Conservation (phyloP, 2,888 invertebrate genomes). For the Pherbina coryleti region DNA sequence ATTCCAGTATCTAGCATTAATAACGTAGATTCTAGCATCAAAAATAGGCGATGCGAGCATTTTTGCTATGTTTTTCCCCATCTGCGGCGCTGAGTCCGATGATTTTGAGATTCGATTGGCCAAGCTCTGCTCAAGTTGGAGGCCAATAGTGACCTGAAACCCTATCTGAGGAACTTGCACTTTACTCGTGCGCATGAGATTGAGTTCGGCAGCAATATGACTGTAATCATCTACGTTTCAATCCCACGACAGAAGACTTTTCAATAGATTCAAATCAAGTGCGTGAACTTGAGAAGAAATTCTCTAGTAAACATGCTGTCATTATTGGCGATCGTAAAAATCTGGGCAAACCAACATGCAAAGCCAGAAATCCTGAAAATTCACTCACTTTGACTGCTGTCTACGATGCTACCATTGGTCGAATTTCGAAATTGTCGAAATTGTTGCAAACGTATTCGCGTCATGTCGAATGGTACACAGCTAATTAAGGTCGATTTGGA, state of each 20-base stretch:
- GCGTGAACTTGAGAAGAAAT: slow-evolving; percentile 98
- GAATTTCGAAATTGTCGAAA: slow-evolving; percentile 99
- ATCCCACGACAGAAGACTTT: slow-evolving; percentile 97
- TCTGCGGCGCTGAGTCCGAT: slow-evolving; percentile 92
- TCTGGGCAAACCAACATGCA: slow-evolving; percentile 96
- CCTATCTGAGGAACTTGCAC: slow-evolving; percentile 91
- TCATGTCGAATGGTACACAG: slow-evolving; percentile 95
- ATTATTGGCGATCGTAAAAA: slow-evolving; percentile 98
- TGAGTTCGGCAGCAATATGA: slow-evolving; percentile 85
- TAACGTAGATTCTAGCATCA: too few species aligned
- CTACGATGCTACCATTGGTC: slow-evolving; percentile 96
- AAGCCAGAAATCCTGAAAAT: slow-evolving; percentile 85
- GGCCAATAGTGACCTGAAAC: slow-evolving; percentile 96
- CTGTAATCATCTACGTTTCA: slow-evolving; percentile 98
- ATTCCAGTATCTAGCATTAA: too few species aligned
- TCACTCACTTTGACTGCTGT: slow-evolving; percentile 95
- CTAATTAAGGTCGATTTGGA: slow-evolving; percentile 98
- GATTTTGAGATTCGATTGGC: slow-evolving; percentile 91
- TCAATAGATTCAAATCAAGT: slow-evolving; percentile 98
- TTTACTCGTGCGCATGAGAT: slow-evolving; percentile 71
- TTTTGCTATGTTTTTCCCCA: too few species aligned
- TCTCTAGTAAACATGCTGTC: slow-evolving; percentile 98
- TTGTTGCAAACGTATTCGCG: slow-evolving; percentile 96
- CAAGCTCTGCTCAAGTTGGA: slow-evolving; percentile 97
- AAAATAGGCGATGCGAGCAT: too few species aligned